These are phyloP conservation scores for Campoplex capitator DNA, from an alignment of 2,888 invertebrate genomes.

Conservation along the genomic window DNA sequence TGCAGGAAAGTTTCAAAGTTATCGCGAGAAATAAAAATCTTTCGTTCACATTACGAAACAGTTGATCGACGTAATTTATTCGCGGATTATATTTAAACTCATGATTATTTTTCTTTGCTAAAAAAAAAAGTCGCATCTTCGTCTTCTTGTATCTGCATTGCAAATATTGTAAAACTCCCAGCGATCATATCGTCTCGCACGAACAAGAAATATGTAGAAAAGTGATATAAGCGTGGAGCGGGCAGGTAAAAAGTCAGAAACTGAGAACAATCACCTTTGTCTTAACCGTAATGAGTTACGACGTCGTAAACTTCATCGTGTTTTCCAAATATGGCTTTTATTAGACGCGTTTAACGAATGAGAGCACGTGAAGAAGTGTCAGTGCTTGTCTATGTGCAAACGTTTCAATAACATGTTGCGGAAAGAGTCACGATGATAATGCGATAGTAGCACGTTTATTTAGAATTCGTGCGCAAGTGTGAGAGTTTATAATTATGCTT, in stretches of 20 bases:
- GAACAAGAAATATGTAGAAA: slow-evolving; percentile 1
- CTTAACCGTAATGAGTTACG: slow-evolving; percentile 33
- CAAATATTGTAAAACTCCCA: slow-evolving; percentile 17
- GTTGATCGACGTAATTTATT: not conserved
- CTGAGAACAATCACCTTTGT: slow-evolving; percentile 57
- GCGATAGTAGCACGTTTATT: not conserved
- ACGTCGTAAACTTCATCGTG: slow-evolving; percentile 45
- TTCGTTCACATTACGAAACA: not conserved
- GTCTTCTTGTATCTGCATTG: not conserved
- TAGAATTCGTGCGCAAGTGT: not conserved
- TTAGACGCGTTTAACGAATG: slow-evolving; percentile 23
- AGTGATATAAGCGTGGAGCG: slow-evolving; percentile 31
- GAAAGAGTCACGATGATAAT: not conserved
- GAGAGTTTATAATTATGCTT: slow-evolving; percentile 31
- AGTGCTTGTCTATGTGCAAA: slow-evolving; percentile 27
- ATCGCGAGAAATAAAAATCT: not conserved
- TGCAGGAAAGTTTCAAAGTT: no score
- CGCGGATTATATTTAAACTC: not conserved
- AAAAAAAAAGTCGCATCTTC: not conserved
- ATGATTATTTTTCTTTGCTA: not conserved
- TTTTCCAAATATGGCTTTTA: slow-evolving; percentile 46
- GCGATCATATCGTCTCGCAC: not conserved
- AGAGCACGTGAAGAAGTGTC: not conserved
- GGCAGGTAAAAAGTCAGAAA: slow-evolving; percentile 14
- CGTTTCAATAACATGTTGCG: not conserved